A percentile compares a stretch with the other conserved stretches of the same genome.
Conservation (phyloP, 2,797 vertebrate species). For the Periophthalmus magnuspinnatus region DNA sequence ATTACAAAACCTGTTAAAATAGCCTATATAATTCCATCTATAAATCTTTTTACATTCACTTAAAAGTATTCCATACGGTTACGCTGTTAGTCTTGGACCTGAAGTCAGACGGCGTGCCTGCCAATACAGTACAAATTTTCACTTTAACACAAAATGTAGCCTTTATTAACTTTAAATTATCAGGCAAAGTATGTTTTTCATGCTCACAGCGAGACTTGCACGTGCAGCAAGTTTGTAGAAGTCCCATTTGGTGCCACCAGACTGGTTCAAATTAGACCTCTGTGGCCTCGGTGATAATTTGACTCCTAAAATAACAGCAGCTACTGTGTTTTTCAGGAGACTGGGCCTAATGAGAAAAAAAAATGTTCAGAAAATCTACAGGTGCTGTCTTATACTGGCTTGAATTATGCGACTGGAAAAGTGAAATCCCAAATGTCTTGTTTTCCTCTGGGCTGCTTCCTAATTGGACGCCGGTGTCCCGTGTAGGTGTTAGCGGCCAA, state of each 20-base stretch:
- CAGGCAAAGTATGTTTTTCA: slow-evolving; percentile 19
- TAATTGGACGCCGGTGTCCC: slow-evolving; percentile 29
- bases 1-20: slow-evolving; percentile 20
- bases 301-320: slow-evolving; percentile 71
- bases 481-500: slow-evolving; percentile 10
- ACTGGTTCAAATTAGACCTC: slow-evolving; percentile 59
- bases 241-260: slow-evolving; percentile 38
- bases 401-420: slow-evolving; percentile 45
- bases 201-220: slow-evolving; percentile 13
- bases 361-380: slow-evolving; percentile 66
- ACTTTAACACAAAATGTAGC: slow-evolving; percentile 36
- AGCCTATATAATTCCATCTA: slow-evolving; percentile 1
- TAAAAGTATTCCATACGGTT: slow-evolving; percentile 18
- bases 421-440: slow-evolving; percentile 52
- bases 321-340: slow-evolving; percentile 73
- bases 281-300: slow-evolving; percentile 54
- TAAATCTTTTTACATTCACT: neutral
- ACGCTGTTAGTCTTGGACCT: slow-evolving; percentile 42
- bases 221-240: slow-evolving; percentile 37
- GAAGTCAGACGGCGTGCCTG: slow-evolving; percentile 29
- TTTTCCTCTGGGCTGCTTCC: slow-evolving; percentile 53
- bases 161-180: slow-evolving; percentile 41
- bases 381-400: slow-evolving; percentile 46
- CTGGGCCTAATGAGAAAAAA: slow-evolving; percentile 59
- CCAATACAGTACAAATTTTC: slow-evolving; percentile 42